Evolutionary conservation across 2,888 invertebrate species (phyloP), one percentile per base, ranked within the genome.

Genomic region (Aporophyla nigra): DNA sequence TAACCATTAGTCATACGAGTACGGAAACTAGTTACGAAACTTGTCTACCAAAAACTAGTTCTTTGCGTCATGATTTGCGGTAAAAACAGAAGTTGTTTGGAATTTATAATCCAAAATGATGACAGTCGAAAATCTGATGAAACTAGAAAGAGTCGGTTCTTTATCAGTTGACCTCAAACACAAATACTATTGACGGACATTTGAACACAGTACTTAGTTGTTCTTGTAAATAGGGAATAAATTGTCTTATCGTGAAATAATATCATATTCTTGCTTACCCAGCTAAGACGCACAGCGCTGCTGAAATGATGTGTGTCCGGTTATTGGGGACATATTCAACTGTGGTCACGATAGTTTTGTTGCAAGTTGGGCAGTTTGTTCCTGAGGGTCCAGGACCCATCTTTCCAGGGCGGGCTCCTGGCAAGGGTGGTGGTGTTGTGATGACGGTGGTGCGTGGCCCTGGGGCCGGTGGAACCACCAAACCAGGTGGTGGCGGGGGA

Each of bases 311-410:
- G 84, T 96, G 96, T 16, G 96, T 96, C 56, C 95, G 92, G 83
- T 95, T 96, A 83, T 95, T 96, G 0, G 96, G 92, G n/a, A 94
- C 95, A 77, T 94, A 96, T 78, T 96, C 93, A 6, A 96, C 95
- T 82, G 92, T 91, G 33, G 96, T 95, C 19, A 96, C 95, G 70
- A 96, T 93, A 16, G 92, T 92, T 84, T 94, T 95, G 86, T 94
- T 93, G 90, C 96, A 96, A 21, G 92, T 93, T 0, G 92, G 92
- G 82, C 96, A 96, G 21, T 92, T 92, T 6, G 94, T 93, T 21
- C 96, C 96, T 0, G 96, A 94, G 2, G 93, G 96, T 0, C 96
- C 96, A 0, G 96, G 96, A 54, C 96, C 96, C 59, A 96, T 91
- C 72, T 94, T 95, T 2, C 84, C 86, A 16, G 90, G 89, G 16